Evolutionary conservation across 2,797 vertebrate species (phyloP).

Genomic region (Anguilla pacifica): DNA sequence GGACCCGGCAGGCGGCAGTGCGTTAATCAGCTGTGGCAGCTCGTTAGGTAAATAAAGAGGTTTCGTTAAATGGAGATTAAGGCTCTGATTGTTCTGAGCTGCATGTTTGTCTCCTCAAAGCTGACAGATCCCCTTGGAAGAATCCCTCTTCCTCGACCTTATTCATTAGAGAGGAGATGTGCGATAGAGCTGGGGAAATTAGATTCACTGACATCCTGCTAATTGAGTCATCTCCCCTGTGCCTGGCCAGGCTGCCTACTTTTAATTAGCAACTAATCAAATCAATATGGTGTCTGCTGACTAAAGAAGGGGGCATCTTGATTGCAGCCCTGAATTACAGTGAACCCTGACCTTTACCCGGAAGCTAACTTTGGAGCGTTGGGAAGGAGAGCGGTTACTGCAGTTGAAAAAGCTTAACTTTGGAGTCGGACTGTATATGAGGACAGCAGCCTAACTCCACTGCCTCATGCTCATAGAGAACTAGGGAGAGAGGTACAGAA

Average conservation of each 20-base stretch:
- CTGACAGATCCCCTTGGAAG: slow-evolving; percentile 34
- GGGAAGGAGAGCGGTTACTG: neutral
- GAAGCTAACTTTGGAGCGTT: neutral
- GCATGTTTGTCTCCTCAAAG: slow-evolving; percentile 31
- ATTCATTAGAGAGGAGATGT: slow-evolving; percentile 75
- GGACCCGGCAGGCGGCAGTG: slow-evolving; percentile 5
- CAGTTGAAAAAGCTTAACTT: neutral
- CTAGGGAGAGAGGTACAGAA: neutral
- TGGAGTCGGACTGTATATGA: neutral
- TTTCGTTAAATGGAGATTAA: slow-evolving; percentile 40
- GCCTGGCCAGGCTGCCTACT: slow-evolving; percentile 80
- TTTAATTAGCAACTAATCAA: slow-evolving; percentile 97
- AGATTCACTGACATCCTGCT: slow-evolving; percentile 89
- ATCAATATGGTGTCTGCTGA: slow-evolving; percentile 86
- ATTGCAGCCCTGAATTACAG: slow-evolving; percentile 52
- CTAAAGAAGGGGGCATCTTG: slow-evolving; percentile 57
- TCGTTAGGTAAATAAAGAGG: slow-evolving; percentile 37
- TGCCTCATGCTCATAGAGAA: neutral
- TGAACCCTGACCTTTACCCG: slow-evolving; percentile 49
- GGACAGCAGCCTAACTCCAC: neutral
- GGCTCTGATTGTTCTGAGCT: slow-evolving; percentile 31
- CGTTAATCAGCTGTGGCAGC: slow-evolving; percentile 26
- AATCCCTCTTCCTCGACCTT: slow-evolving; percentile 44
- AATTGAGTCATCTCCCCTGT: slow-evolving; percentile 90
- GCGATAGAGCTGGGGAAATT: slow-evolving; percentile 86